phyloP scores from a whole-genome alignment of 2,888 invertebrate species.

The Tetropium fuscum region DNA sequence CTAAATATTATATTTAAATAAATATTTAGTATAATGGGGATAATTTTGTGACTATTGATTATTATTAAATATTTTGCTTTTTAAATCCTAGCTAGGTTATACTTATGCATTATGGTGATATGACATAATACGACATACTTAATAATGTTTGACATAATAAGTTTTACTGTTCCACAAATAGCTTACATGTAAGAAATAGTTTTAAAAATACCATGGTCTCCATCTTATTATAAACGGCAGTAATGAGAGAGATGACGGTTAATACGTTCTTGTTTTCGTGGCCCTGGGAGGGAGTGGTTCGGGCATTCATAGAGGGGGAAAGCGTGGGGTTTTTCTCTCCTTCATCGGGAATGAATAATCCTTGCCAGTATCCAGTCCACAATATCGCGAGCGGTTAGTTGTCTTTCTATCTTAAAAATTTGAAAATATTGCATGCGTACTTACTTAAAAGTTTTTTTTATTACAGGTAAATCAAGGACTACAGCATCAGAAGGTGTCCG shows the following conservation, averaged over 20 bases:
- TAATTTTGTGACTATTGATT: too few species aligned
- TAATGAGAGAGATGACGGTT: conserved; percentile 13
- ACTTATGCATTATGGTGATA: conserved; percentile 23
- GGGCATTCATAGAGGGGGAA: conserved; percentile 36
- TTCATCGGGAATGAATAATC: conserved; percentile 45
- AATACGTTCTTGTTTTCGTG: conserved; percentile 14
- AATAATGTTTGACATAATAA: too few species aligned
- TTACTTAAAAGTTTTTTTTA: conserved; percentile 12
- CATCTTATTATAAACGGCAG: conserved; percentile 12
- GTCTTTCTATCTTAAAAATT: background rate
- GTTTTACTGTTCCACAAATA: conserved; percentile 54
- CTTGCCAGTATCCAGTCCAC: conserved; percentile 44
- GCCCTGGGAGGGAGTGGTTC: conserved; percentile 13
- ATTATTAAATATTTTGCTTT: background rate
- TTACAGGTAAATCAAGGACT: conserved; percentile 74
- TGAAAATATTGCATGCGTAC: background rate
- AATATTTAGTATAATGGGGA: too few species aligned
- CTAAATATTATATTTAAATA: too few species aligned
- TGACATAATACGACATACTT: conserved; percentile 54
- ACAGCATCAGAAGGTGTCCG: conserved; percentile 75
- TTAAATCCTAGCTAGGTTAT: background rate
- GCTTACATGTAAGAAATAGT: conserved; percentile 30
- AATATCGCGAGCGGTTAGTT: conserved; percentile 39
- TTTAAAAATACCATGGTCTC: conserved; percentile 34
- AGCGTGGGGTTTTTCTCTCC: conserved; percentile 51